Evolutionary conservation across 2,113 vertebrate species (phyloP).

Genomic region (Corvus cornix): DNA sequence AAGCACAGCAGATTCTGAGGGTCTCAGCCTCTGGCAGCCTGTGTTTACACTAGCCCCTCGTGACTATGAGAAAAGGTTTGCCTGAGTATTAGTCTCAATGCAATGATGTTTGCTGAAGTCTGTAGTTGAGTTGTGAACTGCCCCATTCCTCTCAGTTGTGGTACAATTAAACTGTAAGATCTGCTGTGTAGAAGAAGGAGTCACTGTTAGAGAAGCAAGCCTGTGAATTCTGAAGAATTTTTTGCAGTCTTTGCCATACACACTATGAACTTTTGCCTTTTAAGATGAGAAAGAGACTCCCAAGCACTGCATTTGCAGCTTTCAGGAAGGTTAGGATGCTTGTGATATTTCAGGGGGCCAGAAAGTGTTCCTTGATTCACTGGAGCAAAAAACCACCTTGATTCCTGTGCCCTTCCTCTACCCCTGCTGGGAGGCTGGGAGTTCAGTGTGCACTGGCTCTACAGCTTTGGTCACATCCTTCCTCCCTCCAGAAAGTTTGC

Average conservation of each 20-base stretch:
- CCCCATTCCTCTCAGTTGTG: not conserved
- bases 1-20: not conserved
- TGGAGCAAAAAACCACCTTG: not conserved
- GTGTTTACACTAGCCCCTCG: not conserved
- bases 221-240: not conserved
- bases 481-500: not conserved
- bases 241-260: not conserved
- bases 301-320: not conserved
- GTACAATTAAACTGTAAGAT: not conserved
- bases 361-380: not conserved
- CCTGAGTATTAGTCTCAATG: not conserved
- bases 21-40: not conserved
- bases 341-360: not conserved
- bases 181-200: not conserved
- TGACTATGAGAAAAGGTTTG: not conserved
- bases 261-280: not conserved
- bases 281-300: not conserved
- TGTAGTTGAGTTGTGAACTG: not conserved
- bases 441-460: not conserved
- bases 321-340: not conserved
- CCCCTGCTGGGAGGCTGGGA: not conserved
- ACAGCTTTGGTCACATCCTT: not conserved
- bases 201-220: not conserved
- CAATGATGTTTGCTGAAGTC: not conserved
- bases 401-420: not conserved